Evolutionary conservation across 2,797 vertebrate species (phyloP), one percentile per base, ranked within the genome.

Genomic region (Tapera naevia): DNA sequence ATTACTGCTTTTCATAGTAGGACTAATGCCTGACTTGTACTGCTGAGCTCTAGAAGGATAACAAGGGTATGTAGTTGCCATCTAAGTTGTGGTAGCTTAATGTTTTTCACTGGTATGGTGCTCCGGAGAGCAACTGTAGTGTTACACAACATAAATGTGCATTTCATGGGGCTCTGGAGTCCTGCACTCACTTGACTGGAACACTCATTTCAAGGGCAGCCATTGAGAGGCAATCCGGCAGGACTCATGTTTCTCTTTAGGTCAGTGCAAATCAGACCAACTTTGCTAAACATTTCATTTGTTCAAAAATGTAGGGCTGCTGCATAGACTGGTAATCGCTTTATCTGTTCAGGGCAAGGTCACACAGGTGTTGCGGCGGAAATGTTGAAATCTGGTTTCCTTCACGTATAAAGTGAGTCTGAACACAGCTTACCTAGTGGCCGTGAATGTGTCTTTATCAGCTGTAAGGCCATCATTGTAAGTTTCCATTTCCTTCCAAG

Each of bases 181-280:
- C 71, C 57, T 28, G n/a, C 39, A 14, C 39, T 41, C 39, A 1
- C 48, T 69, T 65, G 27, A 14, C 39, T 41, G 39, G 39, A 41
- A 41, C 32, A 5, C 19, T 53, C 6, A 2, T 62, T 74, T 58
- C 32, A 60, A 19, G 33, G 25, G 15, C 46, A 48, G 50, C 33
- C 1, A 0, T 8, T 35, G 79, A 51, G 58, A 72, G 18, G 8
- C 3, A 10, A 64, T 43, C 8, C 2, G 3, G 5, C 2, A 4
- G 30, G 35, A 39, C 33, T 41, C 14, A 39, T 41, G 13, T 35
- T 81, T 67, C 57, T 48, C 24, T 69, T 64, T 53, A 56, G 78
- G 74, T 71, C 54, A 32, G 41, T 62, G n/a, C 0, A 6, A 70
- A 73, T 78, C 66, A 74, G 53, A 46, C 74, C 62, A 75, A 17